Evolutionary conservation across 2,797 vertebrate species (phyloP), one percentile per base, ranked within the genome.

Genomic region (Valencia hispanica): DNA sequence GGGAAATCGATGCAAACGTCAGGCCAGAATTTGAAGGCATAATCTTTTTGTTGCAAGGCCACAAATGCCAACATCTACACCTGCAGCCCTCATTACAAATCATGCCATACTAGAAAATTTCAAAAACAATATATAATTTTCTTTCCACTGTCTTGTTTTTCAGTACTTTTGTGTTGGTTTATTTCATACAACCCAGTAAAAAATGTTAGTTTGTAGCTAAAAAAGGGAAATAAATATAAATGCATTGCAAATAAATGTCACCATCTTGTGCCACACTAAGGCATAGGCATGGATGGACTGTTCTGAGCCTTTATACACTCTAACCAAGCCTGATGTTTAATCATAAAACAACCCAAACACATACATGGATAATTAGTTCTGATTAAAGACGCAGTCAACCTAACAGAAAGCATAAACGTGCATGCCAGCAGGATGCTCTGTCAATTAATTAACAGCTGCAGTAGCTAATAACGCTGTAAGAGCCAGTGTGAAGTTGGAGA

Each of bases 401-500:
- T 68, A 50, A 75, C 65, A 75, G 50, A 74, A 48, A 55, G 65
- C 17, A 1, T 50, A 41, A 68, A 68, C 63, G 41, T 36, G 43
- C 41, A 51, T 55, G 12, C 12, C 48, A 77, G 55, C 75, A 77
- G 43, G 55, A 77, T 36, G 48, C 50, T 22, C 25, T 25, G 36
- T 68, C 75, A 77, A 27, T 61, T 77, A 63, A 71, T 71, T 50
- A 77, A 36, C 57, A 65, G 69, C 55, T 45, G 63, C 32, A 48
- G 68, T 41, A 20, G 39, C 51, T 55, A 51, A 63, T 41, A 25
- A 77, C n/a, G 25, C 25, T 39, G 30, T 30, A 48, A 61, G 27
- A 70, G 22, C 27, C 66, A 76, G 36, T 39, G 41, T 27, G 5
- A 61, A 70, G 22, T 65, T 34, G 25, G 12, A 70, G 17, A 77